These are phyloP conservation scores for Psix sp. DNA, from an alignment of 1,140 invertebrate genomes.

Conservation along the genomic window DNA sequence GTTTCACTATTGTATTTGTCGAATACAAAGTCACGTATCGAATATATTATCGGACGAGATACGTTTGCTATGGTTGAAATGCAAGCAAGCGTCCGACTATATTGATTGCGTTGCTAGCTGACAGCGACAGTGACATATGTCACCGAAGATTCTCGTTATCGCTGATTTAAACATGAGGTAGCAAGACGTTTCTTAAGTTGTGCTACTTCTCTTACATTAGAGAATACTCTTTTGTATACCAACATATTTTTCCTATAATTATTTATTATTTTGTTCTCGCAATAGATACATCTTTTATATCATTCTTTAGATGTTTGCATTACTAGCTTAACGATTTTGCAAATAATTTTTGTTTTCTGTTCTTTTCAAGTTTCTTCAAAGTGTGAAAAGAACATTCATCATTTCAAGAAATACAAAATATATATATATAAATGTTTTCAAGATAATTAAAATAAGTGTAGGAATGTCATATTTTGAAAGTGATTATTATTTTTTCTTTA, in stretches of 20 bases:
- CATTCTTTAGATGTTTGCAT: too few relatives aligned
- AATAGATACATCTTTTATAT: too few relatives aligned
- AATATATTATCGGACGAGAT: conserved; percentile 66
- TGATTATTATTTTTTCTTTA: too few relatives aligned
- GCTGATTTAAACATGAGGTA: conserved; percentile 78
- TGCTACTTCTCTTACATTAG: conserved; percentile 64
- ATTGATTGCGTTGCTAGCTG: conserved; percentile 76
- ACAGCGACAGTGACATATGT: conserved; percentile 78
- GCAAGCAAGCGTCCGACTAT: conserved; percentile 63
- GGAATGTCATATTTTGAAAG: too few relatives aligned
- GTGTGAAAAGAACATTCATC: too few relatives aligned
- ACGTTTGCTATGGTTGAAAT: conserved; percentile 66
- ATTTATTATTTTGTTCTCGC: conserved; percentile 4
- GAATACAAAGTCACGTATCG: conserved; percentile 66
- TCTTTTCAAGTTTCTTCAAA: too few relatives aligned
- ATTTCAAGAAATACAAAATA: too few relatives aligned
- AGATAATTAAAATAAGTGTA: too few relatives aligned
- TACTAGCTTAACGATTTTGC: too few relatives aligned
- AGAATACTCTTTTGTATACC: conserved; percentile 45
- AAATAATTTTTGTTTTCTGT: too few relatives aligned
- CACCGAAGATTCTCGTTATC: conserved; percentile 77
- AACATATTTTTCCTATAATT: conserved; percentile 1
- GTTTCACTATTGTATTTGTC: conserved; percentile 65
- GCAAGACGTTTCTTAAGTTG: conserved; percentile 69
- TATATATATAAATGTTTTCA: too few relatives aligned